Evolutionary conservation across 2,113 vertebrate genomes (phyloP), one percentile per base, ranked within the genome.

Genomic region (Empidonax alnorum): DNA sequence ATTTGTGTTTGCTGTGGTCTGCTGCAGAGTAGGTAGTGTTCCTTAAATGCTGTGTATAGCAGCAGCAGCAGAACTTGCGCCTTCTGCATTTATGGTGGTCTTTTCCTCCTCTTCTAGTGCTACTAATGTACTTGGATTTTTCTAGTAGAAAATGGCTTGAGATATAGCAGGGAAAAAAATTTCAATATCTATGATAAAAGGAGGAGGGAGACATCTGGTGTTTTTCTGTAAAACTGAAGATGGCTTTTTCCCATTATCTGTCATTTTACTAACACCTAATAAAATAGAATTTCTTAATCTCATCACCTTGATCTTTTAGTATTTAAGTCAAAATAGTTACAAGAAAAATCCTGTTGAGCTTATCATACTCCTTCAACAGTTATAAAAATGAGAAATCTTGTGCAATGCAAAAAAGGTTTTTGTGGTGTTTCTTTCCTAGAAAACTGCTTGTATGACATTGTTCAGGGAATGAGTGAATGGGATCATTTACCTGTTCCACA

Each of bases 201-300:
- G 91, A 91, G 19, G 27, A 97, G 95, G 89, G 96, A 97, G 95
- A 94, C 96, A 91, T 87, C 96, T 96, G 93, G 89, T 95, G 95
- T 87, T 85, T 47, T 80, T 58, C n/a, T 73, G 42, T 88, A 88
- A 85, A 91, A 96, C 30, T 93, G 84, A 84, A 58, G 53, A 65
- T 9, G 2, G 3, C 8, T 87, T 86, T 81, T 6, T 0, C 18
- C 23, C 8, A 14, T 74, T 65, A n/a, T 50, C 27, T 53, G 21
- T 21, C 53, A 11, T 62, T 88, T 84, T 65, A 59, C 15, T 46
- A 75, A 5, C 11, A 22, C 14, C 3, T 56, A 41, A 47, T 74
- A 55, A 75, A 79, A 77, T 37, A 87, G 14, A 44, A 47, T 74
- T 90, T 88, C 46, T 59, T 53, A 37, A 77, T 65, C 9, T 74